Conservation (phyloP, 2,113 vertebrate species). For the Paratilapia polleni region DNA sequence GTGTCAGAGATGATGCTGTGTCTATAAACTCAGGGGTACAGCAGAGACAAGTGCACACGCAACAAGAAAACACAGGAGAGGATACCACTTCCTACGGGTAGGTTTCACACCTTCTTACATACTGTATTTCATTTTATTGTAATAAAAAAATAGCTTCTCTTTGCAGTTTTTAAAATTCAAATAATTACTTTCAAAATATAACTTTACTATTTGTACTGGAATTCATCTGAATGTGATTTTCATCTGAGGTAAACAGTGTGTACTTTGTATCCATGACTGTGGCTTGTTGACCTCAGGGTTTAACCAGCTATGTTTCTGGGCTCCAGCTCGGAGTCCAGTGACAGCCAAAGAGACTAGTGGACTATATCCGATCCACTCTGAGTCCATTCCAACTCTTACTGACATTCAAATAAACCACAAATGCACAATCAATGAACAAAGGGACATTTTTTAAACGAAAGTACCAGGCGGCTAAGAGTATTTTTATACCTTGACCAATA, state of each 20-base stretch:
- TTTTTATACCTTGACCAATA: neutral
- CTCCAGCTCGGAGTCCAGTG: neutral
- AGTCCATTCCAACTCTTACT: neutral
- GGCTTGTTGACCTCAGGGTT: conserved; percentile 1
- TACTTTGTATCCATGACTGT: neutral
- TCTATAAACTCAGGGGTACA: conserved; percentile 53
- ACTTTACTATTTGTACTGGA: neutral
- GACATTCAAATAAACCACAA: conserved; percentile 7
- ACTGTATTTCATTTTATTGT: neutral
- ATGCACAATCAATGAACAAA: neutral
- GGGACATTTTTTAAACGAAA: neutral
- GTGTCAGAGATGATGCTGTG: conserved; percentile 43
- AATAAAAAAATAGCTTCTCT: neutral
- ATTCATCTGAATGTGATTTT: neutral
- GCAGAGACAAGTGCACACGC: neutral
- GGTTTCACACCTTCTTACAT: neutral
- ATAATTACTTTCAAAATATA: neutral
- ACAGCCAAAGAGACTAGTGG: neutral
- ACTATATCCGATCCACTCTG: conserved; percentile 23
- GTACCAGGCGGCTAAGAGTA: too few relatives aligned
- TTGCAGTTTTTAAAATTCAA: neutral
- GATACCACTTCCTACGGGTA: conserved; percentile 44
- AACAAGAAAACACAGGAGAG: neutral
- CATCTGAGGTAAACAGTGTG: neutral
- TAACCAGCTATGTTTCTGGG: conserved; percentile 43